Evolutionary conservation across 2,113 vertebrate genomes (phyloP).

Genomic region (Nycticryphes semicollaris): DNA sequence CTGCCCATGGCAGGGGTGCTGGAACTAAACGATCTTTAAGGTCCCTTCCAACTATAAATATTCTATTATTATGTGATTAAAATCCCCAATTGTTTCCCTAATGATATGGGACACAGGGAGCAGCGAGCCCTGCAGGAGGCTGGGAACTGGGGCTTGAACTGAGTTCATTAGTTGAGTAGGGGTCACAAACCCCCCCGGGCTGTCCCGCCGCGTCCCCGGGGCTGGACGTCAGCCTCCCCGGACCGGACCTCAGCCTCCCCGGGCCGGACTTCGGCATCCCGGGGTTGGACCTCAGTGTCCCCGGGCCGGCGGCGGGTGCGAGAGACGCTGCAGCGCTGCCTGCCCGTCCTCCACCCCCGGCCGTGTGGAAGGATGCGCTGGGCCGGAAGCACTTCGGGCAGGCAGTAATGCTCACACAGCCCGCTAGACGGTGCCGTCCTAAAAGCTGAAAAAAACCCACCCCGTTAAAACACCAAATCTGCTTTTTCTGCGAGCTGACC

Average conservation of each 20-base stretch:
- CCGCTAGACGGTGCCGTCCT: slow-evolving; percentile 66
- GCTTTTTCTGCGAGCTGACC: rapidly evolving
- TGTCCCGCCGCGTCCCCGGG: too few relatives aligned
- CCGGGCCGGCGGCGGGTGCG: background rate
- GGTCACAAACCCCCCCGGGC: background rate
- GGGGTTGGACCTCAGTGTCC: too few relatives aligned
- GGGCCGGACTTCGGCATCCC: too few relatives aligned
- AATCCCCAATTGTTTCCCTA: background rate
- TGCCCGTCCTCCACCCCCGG: background rate
- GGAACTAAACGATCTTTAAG: background rate
- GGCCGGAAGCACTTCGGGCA: background rate
- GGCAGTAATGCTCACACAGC: rapidly evolving
- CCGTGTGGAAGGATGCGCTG: rapidly evolving
- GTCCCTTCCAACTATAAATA: background rate
- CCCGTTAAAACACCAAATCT: rapidly evolving
- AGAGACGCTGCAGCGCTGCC: background rate
- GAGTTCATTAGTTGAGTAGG: background rate
- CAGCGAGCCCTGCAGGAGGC: background rate
- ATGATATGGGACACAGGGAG: background rate
- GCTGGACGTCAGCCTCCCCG: too few relatives aligned
- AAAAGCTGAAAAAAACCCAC: background rate
- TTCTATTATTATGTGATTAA: background rate
- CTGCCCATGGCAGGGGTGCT: background rate
- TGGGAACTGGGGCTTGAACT: background rate
- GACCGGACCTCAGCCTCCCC: too few relatives aligned